Conservation (phyloP, 2,113 vertebrate genomes). For the Labeo catla region DNA sequence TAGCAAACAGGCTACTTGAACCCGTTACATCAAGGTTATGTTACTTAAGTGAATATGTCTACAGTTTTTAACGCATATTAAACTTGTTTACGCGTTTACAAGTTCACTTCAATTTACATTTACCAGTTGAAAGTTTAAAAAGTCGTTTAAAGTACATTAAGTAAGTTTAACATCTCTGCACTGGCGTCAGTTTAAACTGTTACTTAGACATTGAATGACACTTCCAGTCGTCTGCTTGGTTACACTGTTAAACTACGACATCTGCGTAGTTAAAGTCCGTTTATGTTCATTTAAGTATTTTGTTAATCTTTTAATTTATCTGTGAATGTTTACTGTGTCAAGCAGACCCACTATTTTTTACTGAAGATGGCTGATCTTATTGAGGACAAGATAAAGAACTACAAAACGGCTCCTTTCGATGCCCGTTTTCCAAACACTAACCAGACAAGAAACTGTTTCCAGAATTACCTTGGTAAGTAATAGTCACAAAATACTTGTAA, state of each 20-base stretch:
- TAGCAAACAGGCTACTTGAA: conserved; percentile 21
- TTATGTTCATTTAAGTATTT: no score
- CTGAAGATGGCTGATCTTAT: conserved; percentile 71
- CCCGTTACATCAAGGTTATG: conserved; percentile 34
- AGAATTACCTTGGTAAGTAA: conserved; percentile 84
- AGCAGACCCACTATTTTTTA: not conserved
- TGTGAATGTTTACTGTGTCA: not conserved
- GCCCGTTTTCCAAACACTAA: conserved; percentile 84
- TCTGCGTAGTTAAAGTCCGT: not conserved
- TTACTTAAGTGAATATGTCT: not conserved
- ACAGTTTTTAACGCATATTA: not conserved
- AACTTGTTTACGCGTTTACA: not conserved
- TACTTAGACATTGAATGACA: not conserved
- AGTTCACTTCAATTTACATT: not conserved
- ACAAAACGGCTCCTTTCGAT: conserved; percentile 83
- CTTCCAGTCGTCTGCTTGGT: not conserved
- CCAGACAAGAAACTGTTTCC: conserved; percentile 84
- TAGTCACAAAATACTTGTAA: not conserved
- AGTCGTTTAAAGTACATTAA: not conserved
- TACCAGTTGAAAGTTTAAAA: not conserved
- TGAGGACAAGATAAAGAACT: conserved; percentile 75
- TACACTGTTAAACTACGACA: not conserved
- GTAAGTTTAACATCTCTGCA: not conserved
- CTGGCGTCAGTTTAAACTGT: not conserved
- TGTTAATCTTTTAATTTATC: not conserved